These are phyloP conservation scores for Potorous gilbertii DNA, from an alignment of 2,797 vertebrate species.

Conservation along the genomic window DNA sequence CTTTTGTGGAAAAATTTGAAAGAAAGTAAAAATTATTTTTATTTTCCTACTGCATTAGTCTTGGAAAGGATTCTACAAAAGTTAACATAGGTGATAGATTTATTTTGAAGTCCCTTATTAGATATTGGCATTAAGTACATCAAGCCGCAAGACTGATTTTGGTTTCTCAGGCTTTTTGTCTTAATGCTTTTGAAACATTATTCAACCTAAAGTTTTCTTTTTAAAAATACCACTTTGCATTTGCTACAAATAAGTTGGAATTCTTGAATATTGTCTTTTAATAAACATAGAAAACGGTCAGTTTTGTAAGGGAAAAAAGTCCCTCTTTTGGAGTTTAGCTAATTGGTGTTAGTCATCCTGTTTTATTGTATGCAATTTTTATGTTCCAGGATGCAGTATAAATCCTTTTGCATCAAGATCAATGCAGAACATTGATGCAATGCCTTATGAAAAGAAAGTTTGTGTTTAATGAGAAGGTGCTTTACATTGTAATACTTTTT, in stretches of 20 bases:
- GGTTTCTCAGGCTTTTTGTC: not conserved
- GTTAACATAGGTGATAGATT: constrained; percentile 67
- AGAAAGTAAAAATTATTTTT: constrained; percentile 59
- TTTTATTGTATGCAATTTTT: not conserved
- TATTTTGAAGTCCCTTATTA: constrained; percentile 61
- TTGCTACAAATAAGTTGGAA: not conserved
- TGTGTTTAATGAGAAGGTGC: not conserved
- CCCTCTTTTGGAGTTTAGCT: not conserved
- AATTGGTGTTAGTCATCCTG: not conserved
- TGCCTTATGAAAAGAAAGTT: not conserved
- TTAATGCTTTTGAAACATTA: not conserved
- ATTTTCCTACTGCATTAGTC: constrained; percentile 47
- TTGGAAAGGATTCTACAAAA: constrained; percentile 55
- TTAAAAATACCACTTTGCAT: constrained; percentile 61
- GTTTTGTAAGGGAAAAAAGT: not conserved
- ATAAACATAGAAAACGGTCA: not conserved
- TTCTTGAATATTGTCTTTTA: not conserved
- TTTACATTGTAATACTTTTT: not conserved
- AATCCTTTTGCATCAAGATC: not conserved
- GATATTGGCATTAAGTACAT: not conserved
- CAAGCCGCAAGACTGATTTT: not conserved
- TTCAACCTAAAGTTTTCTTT: constrained; percentile 63
- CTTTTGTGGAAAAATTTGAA: not conserved
- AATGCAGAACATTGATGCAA: not conserved
- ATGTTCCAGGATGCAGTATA: not conserved